Evolutionary conservation across 1,140 invertebrate species (phyloP), one percentile per base, ranked within the genome.

Genomic region (Pseudomyrmex flavicornis): DNA sequence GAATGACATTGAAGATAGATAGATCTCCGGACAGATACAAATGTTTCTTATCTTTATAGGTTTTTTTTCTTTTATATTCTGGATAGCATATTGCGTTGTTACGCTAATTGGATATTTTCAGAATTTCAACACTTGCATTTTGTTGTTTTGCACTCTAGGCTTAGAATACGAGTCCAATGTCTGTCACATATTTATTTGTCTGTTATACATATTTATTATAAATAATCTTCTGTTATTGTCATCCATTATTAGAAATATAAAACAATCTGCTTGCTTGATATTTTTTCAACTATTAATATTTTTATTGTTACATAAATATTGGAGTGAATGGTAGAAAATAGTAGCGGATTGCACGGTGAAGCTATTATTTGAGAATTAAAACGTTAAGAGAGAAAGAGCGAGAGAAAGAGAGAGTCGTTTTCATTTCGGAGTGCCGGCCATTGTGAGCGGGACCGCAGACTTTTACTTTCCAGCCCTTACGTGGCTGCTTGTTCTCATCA

Each of bases 401-500:
- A 26, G 26, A 56, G 44, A 35, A 35, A 35, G 7, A 35, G 35
- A 35, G 35, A 35, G 35, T 35, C 35, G 35, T 35, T 35, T 76
- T 83, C 52, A 35, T 77, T 76, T 50, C 62, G 48, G 46, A 82
- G 56, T 79, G 50, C 50, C 35, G 44, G 20, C 52, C 44, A 80
- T 80, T 80, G 76, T 72, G 75, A 84, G 83, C 61, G 76, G 65
- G 70, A 74, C 58, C 86, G 72, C 87, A 66, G 86, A 88, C 83
- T 88, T 88, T 88, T 88, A 88, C 86, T 87, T 88, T 88, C 72
- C 87, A 66, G 66, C 56, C 83, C 83, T 88, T 88, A 82, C 86
- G 86, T 76, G 72, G 59, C 63, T 68, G 86, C 87, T 88, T 85
- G 85, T 85, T 88, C 79, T 90, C 86, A 88, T 86, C 85, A 83